These are phyloP conservation scores for Bos indicus DNA, from an alignment of 2,113 vertebrate species.

Conservation along the genomic window DNA sequence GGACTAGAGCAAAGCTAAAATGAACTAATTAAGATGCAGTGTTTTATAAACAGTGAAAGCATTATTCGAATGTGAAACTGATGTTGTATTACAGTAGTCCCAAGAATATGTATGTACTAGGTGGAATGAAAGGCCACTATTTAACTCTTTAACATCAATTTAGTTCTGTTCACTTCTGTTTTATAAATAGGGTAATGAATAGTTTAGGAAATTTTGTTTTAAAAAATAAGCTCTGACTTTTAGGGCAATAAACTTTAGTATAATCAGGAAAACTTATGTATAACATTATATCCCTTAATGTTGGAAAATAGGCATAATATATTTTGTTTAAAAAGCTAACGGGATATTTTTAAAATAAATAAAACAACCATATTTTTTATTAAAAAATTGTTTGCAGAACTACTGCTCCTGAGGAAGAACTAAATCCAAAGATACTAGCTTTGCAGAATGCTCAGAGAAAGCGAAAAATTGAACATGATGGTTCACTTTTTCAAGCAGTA, in stretches of 20 bases:
- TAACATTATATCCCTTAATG: background rate
- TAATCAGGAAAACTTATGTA: background rate
- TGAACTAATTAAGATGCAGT: background rate
- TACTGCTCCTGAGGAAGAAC: constrained; percentile 83
- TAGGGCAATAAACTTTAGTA: background rate
- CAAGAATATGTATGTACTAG: background rate
- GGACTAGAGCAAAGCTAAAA: background rate
- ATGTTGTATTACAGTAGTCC: background rate
- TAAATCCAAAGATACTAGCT: constrained; percentile 86
- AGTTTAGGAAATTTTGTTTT: background rate
- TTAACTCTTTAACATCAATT: background rate
- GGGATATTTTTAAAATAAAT: background rate
- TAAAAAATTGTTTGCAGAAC: constrained; percentile 79
- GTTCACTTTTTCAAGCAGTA: constrained; percentile 87
- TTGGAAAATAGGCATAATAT: background rate
- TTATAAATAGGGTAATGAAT: background rate
- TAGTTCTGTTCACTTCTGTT: background rate
- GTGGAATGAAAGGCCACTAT: background rate
- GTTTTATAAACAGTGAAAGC: constrained; percentile 24
- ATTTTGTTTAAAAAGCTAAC: constrained; percentile 2
- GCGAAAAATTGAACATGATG: constrained; percentile 90
- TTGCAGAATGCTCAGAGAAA: constrained; percentile 93
- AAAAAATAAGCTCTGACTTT: background rate
- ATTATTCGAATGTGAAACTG: background rate
- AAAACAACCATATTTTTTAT: constrained; percentile 26